Percentiles rank a stretch among this genome's conserved stretches.
Conservation (phyloP, 2,113 vertebrate genomes). For the Notothenia rossii region DNA sequence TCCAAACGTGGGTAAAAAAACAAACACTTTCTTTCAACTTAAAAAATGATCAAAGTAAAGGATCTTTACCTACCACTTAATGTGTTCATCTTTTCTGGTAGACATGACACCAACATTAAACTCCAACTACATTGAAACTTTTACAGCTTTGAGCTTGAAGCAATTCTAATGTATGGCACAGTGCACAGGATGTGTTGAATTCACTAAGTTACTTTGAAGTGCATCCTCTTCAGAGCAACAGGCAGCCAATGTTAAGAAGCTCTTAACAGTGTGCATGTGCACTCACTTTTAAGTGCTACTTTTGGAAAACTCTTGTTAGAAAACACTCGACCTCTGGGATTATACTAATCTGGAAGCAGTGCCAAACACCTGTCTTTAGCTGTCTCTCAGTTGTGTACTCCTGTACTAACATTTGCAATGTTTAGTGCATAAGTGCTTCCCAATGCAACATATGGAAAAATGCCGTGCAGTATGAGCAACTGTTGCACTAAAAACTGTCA, state of each 20-base stretch:
- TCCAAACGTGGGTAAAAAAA: too few species aligned
- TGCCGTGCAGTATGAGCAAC: too few species aligned
- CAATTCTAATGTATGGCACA: background rate
- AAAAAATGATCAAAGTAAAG: background rate
- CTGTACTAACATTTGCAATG: too few species aligned
- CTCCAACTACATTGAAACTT: background rate
- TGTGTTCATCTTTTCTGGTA: background rate
- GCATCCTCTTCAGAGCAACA: background rate
- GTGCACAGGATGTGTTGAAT: background rate
- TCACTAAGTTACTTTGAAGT: conserved; percentile 3
- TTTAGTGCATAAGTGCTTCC: too few species aligned
- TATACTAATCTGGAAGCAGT: background rate
- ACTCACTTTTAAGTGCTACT: background rate
- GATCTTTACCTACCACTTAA: background rate
- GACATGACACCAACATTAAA: background rate
- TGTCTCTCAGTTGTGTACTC: too few species aligned
- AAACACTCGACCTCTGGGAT: background rate
- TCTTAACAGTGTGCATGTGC: background rate
- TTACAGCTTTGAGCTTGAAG: background rate
- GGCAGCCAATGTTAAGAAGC: background rate
- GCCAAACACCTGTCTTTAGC: background rate
- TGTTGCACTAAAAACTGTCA: too few species aligned
- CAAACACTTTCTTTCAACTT: too few species aligned
- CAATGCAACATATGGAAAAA: too few species aligned
- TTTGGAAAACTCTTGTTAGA: background rate